Evolutionary conservation across 1,140 invertebrate species (phyloP).

Genomic region (Drosophila miranda): DNA sequence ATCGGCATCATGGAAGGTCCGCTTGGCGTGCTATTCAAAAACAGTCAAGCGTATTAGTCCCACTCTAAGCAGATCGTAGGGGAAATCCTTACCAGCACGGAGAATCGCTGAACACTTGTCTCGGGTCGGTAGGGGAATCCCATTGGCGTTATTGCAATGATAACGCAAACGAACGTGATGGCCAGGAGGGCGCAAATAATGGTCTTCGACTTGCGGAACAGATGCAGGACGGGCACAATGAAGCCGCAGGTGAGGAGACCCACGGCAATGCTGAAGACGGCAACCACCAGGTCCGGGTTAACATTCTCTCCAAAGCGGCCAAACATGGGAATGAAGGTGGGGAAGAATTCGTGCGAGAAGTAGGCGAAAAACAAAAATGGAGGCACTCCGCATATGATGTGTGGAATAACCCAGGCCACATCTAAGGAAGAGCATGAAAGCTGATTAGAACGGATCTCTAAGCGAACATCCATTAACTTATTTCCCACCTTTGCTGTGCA

Average conservation of each 20-base stretch:
- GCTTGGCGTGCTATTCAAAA: constrained; percentile 61
- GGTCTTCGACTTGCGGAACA: constrained; percentile 79
- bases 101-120: constrained; percentile 72
- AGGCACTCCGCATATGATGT: constrained; percentile 82
- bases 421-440: constrained; percentile 62
- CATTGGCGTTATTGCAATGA: constrained; percentile 65
- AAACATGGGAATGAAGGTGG: constrained; percentile 87
- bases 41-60: rapidly evolving
- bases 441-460: neutral
- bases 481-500: constrained; percentile 65
- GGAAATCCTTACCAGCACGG: constrained; percentile 51
- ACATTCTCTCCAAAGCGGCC: constrained; percentile 84
- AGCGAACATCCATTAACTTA: neutral
- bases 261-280: constrained; percentile 62
- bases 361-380: constrained; percentile 85
- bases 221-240: constrained; percentile 65
- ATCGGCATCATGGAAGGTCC: constrained; percentile 70
- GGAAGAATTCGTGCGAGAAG: constrained; percentile 87
- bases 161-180: constrained; percentile 67
- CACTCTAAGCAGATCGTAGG: too few species aligned
- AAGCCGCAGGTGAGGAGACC: constrained; percentile 68
- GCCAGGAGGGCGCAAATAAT: constrained; percentile 68
- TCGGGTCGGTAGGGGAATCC: constrained; percentile 75
- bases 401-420: constrained; percentile 85
- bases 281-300: constrained; percentile 78